Conservation (phyloP, 2,888 invertebrate species). For the Eupeodes luniger region DNA sequence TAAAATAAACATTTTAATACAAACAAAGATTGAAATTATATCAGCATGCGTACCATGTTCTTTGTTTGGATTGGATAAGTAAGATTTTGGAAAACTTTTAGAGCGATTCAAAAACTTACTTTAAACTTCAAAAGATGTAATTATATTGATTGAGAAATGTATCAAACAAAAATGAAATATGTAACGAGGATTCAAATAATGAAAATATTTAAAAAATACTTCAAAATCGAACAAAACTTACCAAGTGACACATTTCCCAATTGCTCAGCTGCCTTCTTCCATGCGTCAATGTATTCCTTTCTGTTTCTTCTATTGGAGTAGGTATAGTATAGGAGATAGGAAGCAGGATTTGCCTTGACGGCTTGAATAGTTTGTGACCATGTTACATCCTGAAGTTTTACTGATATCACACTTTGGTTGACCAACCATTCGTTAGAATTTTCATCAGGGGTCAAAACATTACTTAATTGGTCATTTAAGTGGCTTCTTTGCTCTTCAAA, state of each 20-base stretch:
- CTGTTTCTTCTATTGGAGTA: neutral
- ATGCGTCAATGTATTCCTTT: neutral
- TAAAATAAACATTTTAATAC: too few relatives aligned
- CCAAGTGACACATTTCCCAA: conserved; percentile 18
- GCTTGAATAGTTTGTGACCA: conserved; percentile 26
- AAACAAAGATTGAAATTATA: too few relatives aligned
- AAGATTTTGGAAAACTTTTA: too few relatives aligned
- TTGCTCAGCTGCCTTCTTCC: neutral
- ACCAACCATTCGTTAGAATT: neutral
- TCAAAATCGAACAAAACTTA: conserved; percentile 18
- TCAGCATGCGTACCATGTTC: too few relatives aligned
- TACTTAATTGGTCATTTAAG: neutral
- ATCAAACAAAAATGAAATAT: too few relatives aligned
- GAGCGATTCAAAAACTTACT: neutral
- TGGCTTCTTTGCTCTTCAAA: neutral
- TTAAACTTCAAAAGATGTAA: neutral
- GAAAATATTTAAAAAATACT: too few relatives aligned
- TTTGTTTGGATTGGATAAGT: too few relatives aligned
- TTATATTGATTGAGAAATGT: too few relatives aligned
- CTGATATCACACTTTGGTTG: neutral
- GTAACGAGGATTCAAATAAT: neutral
- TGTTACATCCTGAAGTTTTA: neutral
- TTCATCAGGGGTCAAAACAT: neutral
- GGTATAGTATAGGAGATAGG: neutral
- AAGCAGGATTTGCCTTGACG: neutral